Evolutionary conservation across 1,140 invertebrate genomes (phyloP).

Genomic region (Aradophagus sp.): DNA sequence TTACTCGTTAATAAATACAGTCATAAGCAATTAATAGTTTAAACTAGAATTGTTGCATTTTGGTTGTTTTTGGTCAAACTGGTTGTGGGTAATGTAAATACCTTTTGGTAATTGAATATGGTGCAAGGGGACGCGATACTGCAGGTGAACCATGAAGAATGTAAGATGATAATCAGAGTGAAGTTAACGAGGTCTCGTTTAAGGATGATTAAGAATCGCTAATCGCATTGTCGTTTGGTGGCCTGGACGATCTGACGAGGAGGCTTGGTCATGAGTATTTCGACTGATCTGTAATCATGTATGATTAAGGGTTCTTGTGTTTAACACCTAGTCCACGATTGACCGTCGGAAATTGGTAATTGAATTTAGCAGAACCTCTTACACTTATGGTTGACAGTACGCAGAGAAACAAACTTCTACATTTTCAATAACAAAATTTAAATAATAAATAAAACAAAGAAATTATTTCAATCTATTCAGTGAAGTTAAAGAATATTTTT

Average conservation of each 20-base stretch:
- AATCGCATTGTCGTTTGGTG: constrained; percentile 36
- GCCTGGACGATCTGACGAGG: constrained; percentile 10
- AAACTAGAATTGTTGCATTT: too few species aligned
- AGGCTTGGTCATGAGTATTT: constrained; percentile 11
- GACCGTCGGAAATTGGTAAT: constrained; percentile 33
- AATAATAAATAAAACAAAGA: too few species aligned
- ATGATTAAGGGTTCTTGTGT: constrained; percentile 32
- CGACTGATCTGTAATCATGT: constrained; percentile 36
- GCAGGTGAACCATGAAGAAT: constrained; percentile 15
- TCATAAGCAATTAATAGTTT: too few species aligned
- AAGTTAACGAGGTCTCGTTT: constrained; percentile 28
- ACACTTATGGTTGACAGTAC: too few species aligned
- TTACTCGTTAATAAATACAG: too few species aligned
- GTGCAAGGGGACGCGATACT: constrained; percentile 6
- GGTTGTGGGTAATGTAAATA: background rate
- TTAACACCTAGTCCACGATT: constrained; percentile 34
- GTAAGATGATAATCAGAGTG: constrained; percentile 31
- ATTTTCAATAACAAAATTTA: too few species aligned
- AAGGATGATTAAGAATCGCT: constrained; percentile 29
- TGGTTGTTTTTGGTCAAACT: too few species aligned
- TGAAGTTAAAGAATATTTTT: too few species aligned
- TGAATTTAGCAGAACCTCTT: constrained; percentile 22
- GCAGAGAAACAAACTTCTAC: too few species aligned
- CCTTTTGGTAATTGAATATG: constrained; percentile 16
- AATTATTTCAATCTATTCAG: too few species aligned